These are phyloP conservation scores for Agrilus biguttatus DNA, from an alignment of 2,888 invertebrate genomes.

Conservation along the genomic window DNA sequence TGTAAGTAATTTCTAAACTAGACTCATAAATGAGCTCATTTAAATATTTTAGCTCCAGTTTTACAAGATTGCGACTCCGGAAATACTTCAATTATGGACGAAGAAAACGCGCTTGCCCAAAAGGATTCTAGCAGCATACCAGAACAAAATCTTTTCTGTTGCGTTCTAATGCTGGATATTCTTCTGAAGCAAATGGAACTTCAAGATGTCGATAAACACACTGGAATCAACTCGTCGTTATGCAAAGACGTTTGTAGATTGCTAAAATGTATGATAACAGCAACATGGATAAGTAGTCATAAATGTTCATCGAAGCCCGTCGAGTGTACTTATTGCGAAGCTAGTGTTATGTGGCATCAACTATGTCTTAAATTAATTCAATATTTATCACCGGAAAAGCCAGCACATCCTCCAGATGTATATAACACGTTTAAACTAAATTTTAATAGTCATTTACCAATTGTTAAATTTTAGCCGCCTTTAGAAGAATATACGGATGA, in stretches of 20 bases:
- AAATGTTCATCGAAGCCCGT: slow-evolving; percentile 38
- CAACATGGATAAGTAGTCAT: slow-evolving; percentile 56
- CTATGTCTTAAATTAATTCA: slow-evolving; percentile 66
- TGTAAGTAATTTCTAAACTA: slow-evolving; percentile 3
- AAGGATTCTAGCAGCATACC: slow-evolving; percentile 57
- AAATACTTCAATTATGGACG: slow-evolving; percentile 53
- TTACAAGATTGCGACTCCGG: slow-evolving; percentile 52
- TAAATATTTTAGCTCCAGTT: slow-evolving; percentile 37
- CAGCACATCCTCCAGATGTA: slow-evolving; percentile 63
- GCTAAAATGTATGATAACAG: slow-evolving; percentile 60
- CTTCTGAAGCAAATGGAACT: slow-evolving; percentile 87
- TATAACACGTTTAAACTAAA: slow-evolving; percentile 21
- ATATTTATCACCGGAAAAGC: slow-evolving; percentile 62
- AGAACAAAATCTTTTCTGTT: slow-evolving; percentile 79
- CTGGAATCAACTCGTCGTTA: slow-evolving; percentile 60
- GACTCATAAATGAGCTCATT: neutral
- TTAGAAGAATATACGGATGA: slow-evolving; percentile 58
- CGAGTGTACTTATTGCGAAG: slow-evolving; percentile 87
- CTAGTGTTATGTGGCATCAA: slow-evolving; percentile 90
- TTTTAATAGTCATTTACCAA: neutral
- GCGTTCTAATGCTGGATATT: slow-evolving; percentile 92
- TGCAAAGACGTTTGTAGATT: slow-evolving; percentile 61
- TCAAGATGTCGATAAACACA: slow-evolving; percentile 69
- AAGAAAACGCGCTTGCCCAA: slow-evolving; percentile 44
- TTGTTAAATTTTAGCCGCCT: slow-evolving; percentile 34